Conservation (phyloP, 1,140 invertebrate genomes). For the Papilio polyxenes region DNA sequence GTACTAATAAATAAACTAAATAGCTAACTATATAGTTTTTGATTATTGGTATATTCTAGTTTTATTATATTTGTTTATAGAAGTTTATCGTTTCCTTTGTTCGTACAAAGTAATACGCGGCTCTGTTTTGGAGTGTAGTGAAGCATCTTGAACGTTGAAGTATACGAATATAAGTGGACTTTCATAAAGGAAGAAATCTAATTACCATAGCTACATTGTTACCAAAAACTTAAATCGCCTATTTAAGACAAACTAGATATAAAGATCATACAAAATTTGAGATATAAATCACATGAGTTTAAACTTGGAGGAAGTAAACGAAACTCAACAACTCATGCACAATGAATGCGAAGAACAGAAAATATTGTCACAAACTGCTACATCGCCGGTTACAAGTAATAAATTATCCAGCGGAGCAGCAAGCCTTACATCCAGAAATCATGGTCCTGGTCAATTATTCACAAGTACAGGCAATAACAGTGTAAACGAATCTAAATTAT, state of each 20-base stretch:
- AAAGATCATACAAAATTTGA: constrained; percentile 13
- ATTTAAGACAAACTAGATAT: background rate
- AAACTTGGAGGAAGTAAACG: constrained; percentile 73
- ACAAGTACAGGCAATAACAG: constrained; percentile 69
- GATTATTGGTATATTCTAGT: background rate
- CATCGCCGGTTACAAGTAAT: constrained; percentile 72
- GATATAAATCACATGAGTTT: constrained; percentile 66
- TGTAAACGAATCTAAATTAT: constrained; percentile 73
- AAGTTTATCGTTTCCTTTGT: background rate
- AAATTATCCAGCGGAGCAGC: constrained; percentile 73
- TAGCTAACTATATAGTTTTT: background rate
- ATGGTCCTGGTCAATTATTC: constrained; percentile 48
- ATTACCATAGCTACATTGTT: background rate
- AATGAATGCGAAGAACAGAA: constrained; percentile 76
- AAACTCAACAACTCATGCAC: constrained; percentile 78
- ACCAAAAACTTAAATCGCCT: background rate
- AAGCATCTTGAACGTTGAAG: background rate
- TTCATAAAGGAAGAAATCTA: background rate
- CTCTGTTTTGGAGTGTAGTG: background rate
- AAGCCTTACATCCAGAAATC: constrained; percentile 68
- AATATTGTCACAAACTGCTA: constrained; percentile 63
- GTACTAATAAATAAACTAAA: background rate
- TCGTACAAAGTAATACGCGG: background rate
- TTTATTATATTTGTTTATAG: background rate
- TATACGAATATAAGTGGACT: background rate